phyloP scores from a whole-genome alignment of 2,888 invertebrate species.

The Chalcis sispes region DNA sequence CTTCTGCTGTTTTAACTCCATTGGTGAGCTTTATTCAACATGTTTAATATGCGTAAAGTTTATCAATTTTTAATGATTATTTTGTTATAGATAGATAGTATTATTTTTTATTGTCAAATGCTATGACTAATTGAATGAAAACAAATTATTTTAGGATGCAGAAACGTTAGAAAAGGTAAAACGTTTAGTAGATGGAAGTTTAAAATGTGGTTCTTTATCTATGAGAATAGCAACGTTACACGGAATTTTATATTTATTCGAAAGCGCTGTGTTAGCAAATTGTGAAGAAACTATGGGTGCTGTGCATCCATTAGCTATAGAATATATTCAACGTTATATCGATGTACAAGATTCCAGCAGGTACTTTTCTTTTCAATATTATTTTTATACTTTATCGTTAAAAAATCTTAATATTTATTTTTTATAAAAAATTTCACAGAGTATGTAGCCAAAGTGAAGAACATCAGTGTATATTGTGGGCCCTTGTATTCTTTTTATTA shows the following conservation, averaged over 20 bases:
- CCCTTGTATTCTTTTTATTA: slow-evolving; percentile 85
- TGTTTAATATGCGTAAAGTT: neutral
- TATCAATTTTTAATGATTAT: neutral
- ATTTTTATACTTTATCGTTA: neutral
- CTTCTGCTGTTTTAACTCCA: slow-evolving; percentile 81
- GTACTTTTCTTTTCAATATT: slow-evolving; percentile 69
- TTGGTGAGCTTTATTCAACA: slow-evolving; percentile 70
- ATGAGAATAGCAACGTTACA: slow-evolving; percentile 82
- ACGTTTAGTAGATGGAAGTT: slow-evolving; percentile 79
- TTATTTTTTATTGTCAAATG: too few species aligned
- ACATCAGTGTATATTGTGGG: slow-evolving; percentile 85
- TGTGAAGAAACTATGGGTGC: slow-evolving; percentile 78
- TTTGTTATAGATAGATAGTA: neutral
- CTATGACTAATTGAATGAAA: neutral
- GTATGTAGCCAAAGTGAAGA: slow-evolving; percentile 76
- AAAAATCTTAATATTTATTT: slow-evolving; percentile 6
- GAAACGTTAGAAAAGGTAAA: slow-evolving; percentile 80
- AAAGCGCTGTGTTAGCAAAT: slow-evolving; percentile 78
- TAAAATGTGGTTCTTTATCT: slow-evolving; percentile 81
- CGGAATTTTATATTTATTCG: slow-evolving; percentile 82
- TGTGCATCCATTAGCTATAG: slow-evolving; percentile 77
- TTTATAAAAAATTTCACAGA: slow-evolving; percentile 57
- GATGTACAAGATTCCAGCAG: slow-evolving; percentile 69
- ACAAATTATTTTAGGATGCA: slow-evolving; percentile 75
- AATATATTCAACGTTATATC: slow-evolving; percentile 78